These are phyloP conservation scores for Neogobius melanostomus DNA, from an alignment of 2,113 vertebrate genomes.

Conservation along the genomic window DNA sequence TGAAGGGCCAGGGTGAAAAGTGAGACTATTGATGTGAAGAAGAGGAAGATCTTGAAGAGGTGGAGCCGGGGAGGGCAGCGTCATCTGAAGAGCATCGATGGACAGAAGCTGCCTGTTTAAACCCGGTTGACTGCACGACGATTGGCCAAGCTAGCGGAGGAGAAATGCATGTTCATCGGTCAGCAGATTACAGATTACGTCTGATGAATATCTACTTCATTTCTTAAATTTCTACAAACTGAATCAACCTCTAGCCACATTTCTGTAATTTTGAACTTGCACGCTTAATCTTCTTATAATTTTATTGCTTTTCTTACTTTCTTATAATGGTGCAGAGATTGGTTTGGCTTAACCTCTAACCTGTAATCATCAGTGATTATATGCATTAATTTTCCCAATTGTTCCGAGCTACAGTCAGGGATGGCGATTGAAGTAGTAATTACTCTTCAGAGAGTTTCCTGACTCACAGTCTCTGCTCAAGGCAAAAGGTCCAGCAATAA, in stretches of 20 bases:
- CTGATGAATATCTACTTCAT: not conserved
- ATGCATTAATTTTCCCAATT: slow-evolving; percentile 54
- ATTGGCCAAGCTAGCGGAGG: too few species aligned
- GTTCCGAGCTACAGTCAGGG: slow-evolving; percentile 41
- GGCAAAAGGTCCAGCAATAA: slow-evolving; percentile 51
- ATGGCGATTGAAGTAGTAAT: slow-evolving; percentile 28
- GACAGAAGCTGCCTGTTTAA: too few species aligned
- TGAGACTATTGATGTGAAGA: too few species aligned
- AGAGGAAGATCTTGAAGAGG: too few species aligned
- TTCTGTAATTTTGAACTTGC: not conserved
- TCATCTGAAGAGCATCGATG: too few species aligned
- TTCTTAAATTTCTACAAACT: not conserved
- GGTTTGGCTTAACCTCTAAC: slow-evolving; percentile 66
- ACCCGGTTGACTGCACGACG: too few species aligned
- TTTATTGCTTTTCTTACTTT: not conserved
- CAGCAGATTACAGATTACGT: too few species aligned
- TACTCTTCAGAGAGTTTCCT: slow-evolving; percentile 49
- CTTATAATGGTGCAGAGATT: slow-evolving; percentile 39
- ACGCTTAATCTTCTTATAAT: not conserved
- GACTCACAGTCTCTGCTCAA: slow-evolving; percentile 47
- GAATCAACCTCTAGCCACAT: not conserved
- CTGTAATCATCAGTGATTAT: slow-evolving; percentile 69
- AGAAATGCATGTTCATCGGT: too few species aligned
- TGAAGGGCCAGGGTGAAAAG: too few species aligned
- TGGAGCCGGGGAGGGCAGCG: too few species aligned